Percentiles rank a stretch among this genome's conserved stretches.
Conservation (phyloP, 2,113 vertebrate genomes). For the Misgurnus anguillicaudatus region DNA sequence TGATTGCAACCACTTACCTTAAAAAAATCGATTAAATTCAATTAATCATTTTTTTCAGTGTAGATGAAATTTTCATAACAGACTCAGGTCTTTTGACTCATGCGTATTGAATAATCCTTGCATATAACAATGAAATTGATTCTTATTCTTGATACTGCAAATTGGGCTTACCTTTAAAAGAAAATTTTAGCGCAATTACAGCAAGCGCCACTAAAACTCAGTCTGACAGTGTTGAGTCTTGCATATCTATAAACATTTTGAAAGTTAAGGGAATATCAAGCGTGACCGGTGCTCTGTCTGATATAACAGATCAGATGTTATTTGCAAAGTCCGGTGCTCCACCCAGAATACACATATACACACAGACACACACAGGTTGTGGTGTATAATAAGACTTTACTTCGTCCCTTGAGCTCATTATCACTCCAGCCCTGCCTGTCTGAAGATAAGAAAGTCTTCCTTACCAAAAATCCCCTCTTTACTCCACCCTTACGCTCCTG, state of each 20-base stretch:
- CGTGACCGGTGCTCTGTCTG: conserved; percentile 37
- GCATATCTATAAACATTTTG: neutral
- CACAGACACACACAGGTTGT: conserved; percentile 26
- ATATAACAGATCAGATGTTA: conserved; percentile 34
- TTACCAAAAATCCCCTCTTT: conserved; percentile 29
- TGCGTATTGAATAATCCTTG: too few species aligned
- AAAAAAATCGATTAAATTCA: too few species aligned
- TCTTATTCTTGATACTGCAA: too few species aligned
- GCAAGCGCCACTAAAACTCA: too few species aligned
- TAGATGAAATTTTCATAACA: too few species aligned
- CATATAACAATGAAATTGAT: too few species aligned
- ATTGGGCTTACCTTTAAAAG: too few species aligned
- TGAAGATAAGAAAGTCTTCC: conserved; percentile 46
- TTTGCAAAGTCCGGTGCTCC: conserved; percentile 41
- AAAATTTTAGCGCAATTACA: too few species aligned
- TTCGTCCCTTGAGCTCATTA: conserved; percentile 50
- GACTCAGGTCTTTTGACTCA: too few species aligned
- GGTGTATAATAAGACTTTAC: conserved; percentile 40
- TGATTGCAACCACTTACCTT: too few species aligned
- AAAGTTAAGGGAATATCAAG: conserved; percentile 15
- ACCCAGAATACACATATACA: conserved; percentile 37
- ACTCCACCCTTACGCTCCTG: conserved; percentile 6
- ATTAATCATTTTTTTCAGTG: too few species aligned
- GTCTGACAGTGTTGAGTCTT: too few species aligned
- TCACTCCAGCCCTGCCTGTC: conserved; percentile 51